A percentile compares a stretch with the other conserved stretches of the same genome.
Evolutionary conservation across 2,113 vertebrate genomes (phyloP).

Genomic region (Piprites chloris): DNA sequence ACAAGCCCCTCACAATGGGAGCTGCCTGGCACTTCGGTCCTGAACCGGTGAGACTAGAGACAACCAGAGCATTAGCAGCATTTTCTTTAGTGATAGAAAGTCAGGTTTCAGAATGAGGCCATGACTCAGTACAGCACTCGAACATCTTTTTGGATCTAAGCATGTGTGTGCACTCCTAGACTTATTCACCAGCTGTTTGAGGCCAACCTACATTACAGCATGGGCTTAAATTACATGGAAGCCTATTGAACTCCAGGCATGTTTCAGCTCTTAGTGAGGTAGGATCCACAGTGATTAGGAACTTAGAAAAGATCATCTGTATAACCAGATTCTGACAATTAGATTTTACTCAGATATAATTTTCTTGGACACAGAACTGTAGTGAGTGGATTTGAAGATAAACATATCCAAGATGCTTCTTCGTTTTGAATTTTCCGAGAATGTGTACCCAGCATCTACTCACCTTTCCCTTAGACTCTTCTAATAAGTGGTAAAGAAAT

Average conservation of each 20-base stretch:
- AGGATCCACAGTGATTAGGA: not conserved
- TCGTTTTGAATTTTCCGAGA: not conserved
- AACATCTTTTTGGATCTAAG: not conserved
- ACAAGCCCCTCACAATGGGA: not conserved
- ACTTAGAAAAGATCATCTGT: not conserved
- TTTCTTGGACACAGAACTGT: not conserved
- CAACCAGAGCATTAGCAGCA: not conserved
- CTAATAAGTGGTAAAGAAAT: not conserved
- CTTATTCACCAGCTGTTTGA: not conserved
- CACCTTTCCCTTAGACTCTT: not conserved
- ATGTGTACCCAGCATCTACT: not conserved
- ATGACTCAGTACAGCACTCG: not conserved
- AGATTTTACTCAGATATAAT: not conserved
- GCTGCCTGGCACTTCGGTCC: not conserved
- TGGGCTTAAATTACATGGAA: not conserved
- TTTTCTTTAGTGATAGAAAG: not conserved
- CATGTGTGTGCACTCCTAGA: not conserved
- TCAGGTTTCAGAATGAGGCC: not conserved
- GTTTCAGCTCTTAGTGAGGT: not conserved
- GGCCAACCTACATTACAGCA: not conserved
- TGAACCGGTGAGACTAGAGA: accelerated
- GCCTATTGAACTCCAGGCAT: not conserved
- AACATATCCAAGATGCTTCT: not conserved
- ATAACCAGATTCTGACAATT: not conserved
- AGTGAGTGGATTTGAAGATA: not conserved